A percentile compares a stretch with the other conserved stretches of the same genome.
These are phyloP conservation scores for Ariolimax columbianus DNA, from an alignment of 2,888 invertebrate genomes.

Conservation along the genomic window DNA sequence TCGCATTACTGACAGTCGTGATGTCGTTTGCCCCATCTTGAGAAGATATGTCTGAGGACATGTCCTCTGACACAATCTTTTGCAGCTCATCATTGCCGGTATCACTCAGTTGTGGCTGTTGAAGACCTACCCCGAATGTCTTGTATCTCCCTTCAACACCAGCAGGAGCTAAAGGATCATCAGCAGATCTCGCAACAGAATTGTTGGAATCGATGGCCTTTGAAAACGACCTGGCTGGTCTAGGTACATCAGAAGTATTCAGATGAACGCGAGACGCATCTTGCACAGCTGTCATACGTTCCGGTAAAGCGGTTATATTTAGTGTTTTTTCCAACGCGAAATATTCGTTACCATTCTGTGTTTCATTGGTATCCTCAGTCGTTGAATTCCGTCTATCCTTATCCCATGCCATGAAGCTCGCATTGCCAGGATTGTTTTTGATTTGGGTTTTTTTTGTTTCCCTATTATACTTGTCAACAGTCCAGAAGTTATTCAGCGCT, in stretches of 20 bases:
- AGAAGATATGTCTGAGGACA: neutral
- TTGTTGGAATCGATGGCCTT: neutral
- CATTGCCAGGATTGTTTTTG: neutral
- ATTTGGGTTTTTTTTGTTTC: neutral
- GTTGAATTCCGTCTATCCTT: neutral
- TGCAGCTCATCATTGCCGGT: neutral
- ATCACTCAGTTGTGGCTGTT: neutral
- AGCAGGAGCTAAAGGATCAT: neutral
- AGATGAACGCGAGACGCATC: no score
- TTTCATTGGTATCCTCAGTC: neutral
- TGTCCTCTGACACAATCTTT: neutral
- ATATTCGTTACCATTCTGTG: neutral
- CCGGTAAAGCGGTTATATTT: neutral
- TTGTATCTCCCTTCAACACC: neutral
- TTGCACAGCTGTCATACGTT: neutral
- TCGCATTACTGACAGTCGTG: neutral
- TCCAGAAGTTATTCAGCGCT: neutral
- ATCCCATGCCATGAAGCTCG: neutral
- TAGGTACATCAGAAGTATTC: neutral
- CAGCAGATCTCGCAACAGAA: neutral
- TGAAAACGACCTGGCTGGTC: neutral
- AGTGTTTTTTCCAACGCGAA: neutral
- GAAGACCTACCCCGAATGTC: neutral
- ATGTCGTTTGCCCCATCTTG: neutral
- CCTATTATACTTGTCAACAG: neutral